A percentile compares a stretch with the other conserved stretches of the same genome.
Evolutionary conservation across 2,888 invertebrate genomes (phyloP).

Genomic region (Lithosia quadra): DNA sequence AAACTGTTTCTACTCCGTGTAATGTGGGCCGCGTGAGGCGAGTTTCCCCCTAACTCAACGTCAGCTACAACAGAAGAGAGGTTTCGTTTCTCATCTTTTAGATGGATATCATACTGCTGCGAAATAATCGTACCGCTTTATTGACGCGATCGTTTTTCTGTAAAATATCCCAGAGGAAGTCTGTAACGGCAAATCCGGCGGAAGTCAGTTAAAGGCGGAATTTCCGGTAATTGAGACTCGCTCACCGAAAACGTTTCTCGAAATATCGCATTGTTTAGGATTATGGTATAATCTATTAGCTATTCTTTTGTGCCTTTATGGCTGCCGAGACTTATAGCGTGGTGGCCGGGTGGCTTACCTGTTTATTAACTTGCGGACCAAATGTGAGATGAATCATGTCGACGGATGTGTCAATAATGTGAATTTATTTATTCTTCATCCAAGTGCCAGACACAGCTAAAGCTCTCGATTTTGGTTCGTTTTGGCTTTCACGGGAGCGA

Average conservation of each 20-base stretch:
- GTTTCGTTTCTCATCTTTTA: not conserved
- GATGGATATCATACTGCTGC: slow-evolving; percentile 24
- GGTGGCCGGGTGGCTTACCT: not conserved
- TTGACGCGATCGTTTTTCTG: slow-evolving; percentile 49
- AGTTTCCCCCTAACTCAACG: too few relatives aligned
- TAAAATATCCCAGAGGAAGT: slow-evolving; percentile 50
- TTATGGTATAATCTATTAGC: slow-evolving; percentile 39
- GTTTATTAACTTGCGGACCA: not conserved
- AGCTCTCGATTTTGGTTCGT: too few relatives aligned
- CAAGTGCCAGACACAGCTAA: too few relatives aligned
- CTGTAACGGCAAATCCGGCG: slow-evolving; percentile 44
- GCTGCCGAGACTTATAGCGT: slow-evolving; percentile 6
- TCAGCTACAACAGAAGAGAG: not conserved
- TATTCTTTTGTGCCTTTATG: slow-evolving; percentile 34
- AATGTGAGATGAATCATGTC: not conserved
- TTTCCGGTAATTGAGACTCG: slow-evolving; percentile 64
- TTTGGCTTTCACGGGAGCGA: too few relatives aligned
- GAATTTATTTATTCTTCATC: too few relatives aligned
- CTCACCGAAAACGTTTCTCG: slow-evolving; percentile 56
- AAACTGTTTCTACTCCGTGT: too few relatives aligned
- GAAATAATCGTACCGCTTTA: slow-evolving; percentile 43
- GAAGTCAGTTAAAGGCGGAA: slow-evolving; percentile 56
- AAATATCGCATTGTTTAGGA: slow-evolving; percentile 57
- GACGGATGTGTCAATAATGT: too few relatives aligned
- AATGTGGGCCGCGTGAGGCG: too few relatives aligned